Evolutionary conservation across 2,888 invertebrate genomes (phyloP), one percentile per base, ranked within the genome.

Genomic region (Polyommatus iphigenia): DNA sequence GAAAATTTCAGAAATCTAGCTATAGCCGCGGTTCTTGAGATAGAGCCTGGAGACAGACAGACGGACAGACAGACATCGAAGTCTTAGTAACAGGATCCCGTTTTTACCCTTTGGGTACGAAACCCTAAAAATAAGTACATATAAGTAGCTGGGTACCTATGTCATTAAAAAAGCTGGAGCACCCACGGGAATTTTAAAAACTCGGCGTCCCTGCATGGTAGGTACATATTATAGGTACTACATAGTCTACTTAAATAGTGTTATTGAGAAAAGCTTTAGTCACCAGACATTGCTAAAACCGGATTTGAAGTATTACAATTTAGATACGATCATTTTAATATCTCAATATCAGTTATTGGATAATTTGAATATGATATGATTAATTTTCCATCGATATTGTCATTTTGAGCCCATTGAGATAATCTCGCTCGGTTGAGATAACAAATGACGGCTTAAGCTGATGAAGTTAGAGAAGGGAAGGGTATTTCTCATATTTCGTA

Each of bases 361-460:
- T 67, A 67, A 67, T 67, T 67, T 62, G 62, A 62, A n/a, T 77
- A 7, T 29, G 29, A 13, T 67, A 20, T 32, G 41, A 76, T 76
- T 36, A 72, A 71, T 72, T 78, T 18, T 59, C 41, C 20, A 46
- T 54, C 46, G 36, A 78, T 78, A 67, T 57, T 20, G 41, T 24
- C n/a, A 67, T 57, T 24, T 77, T 71, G 29, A 75, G 50, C 75
- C 54, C 79, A 80, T 79, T 79, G 79, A 72, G 29, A 79, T 90
- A 89, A 90, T 90, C 88, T 87, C 82, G 85, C 89, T 88, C 86
- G 87, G 82, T 86, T 84, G 85, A 86, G 86, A 86, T 88, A 86
- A 88, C 85, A 81, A 85, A 88, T 88, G 86, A 86, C 75, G 80
- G 86, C 84, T 90, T 87, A 46, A 3, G 46, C 15, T 54, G 50